These are phyloP conservation scores for Gasterosteus aculeatus DNA, from an alignment of 2,113 vertebrate genomes.

Conservation along the genomic window DNA sequence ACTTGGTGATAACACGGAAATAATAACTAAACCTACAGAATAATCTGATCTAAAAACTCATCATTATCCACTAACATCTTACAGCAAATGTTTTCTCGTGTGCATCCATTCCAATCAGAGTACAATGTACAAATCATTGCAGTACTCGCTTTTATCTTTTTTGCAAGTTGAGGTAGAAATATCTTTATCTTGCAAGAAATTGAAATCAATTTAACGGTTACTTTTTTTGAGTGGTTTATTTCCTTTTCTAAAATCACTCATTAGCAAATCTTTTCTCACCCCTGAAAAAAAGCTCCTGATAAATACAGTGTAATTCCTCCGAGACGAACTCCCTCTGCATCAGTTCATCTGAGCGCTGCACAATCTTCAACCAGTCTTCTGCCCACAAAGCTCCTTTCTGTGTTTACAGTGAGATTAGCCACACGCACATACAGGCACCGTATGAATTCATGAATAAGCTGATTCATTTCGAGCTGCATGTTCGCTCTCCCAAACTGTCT, in stretches of 20 bases:
- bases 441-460: slow-evolving; percentile 60
- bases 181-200: not conserved
- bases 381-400: slow-evolving; percentile 36
- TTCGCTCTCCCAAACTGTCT: slow-evolving; percentile 47
- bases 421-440: slow-evolving; percentile 30
- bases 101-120: not conserved
- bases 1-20: not conserved
- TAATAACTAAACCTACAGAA: not conserved
- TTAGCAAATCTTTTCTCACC: not conserved
- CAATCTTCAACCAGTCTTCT: not conserved
- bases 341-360: not conserved
- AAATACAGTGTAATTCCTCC: not conserved
- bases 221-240: not conserved
- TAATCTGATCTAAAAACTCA: not conserved
- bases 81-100: not conserved
- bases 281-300: not conserved
- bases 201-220: not conserved
- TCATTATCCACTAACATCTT: not conserved
- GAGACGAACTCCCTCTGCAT: not conserved
- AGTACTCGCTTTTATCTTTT: not conserved
- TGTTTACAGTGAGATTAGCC: slow-evolving; percentile 67
- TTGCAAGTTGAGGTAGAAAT: not conserved
- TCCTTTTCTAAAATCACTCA: not conserved
- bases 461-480: slow-evolving; percentile 60
- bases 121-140: not conserved